Base-by-base conservation (phyloP, 2,888 invertebrate genomes). In the Sylvicola fuscatus region DNA sequence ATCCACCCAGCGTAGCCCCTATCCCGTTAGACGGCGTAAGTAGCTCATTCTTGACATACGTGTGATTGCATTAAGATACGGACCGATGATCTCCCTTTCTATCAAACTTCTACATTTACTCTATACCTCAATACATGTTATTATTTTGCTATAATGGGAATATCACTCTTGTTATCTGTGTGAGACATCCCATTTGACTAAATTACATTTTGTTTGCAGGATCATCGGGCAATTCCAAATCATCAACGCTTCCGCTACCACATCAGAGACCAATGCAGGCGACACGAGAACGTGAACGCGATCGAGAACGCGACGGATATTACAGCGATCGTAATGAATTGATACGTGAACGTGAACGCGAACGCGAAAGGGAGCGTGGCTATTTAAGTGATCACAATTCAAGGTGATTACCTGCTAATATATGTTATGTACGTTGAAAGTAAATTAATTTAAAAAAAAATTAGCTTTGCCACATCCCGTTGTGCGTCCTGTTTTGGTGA, bases 401-500 rank as follows among this genome's bases (percentile, higher is more conserved):
- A 39, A 70, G 75, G 74, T 76, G 14, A n/a, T 10, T 13, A 12
- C 27, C 14, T 14, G 11, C 21, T n/a, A 14, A 32, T 13, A 32
- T 11, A 16, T 14, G 32, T 32, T 14, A 10, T 6, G 11, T 32
- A n/a, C 10, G n/a, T 13, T 27, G 29, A 14, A 10, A 34, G 32
- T 33, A 11, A 40, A 29, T 38, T 32, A 40, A 32, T 26, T 36
- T 41, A 26, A 37, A 37, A 17, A 26, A 12, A 28, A 33, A 10
- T 26, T 26, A 66, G 65, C 48, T 65, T 63, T 49, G 66, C 68
- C 38, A 65, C 69, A 40, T 71, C 74, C 27, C 68, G 82, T 45
- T 86, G 84, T 52, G 80, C 82, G 40, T 81, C 81, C 33, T 84
- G 84, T 60, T 80, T 84, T 57, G 83, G 83, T n/a, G 84, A 84